Evolutionary conservation across 92 coral and sea anemone genomes (phyloP).

Genomic region (Isaurus tuberculatus): DNA sequence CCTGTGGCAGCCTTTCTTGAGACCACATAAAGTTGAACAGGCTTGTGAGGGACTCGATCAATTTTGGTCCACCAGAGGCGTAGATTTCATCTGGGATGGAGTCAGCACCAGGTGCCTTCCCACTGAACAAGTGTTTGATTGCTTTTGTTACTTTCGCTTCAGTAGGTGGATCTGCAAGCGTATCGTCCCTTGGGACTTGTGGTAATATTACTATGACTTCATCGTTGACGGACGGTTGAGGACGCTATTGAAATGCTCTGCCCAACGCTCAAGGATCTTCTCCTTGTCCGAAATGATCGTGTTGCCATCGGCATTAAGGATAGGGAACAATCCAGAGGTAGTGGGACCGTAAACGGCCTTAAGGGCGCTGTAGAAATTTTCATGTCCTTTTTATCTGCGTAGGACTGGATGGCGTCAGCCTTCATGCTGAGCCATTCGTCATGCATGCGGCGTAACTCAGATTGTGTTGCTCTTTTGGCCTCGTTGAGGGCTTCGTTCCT

Average conservation of each 20-base stretch:
- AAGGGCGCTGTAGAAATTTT: neutral
- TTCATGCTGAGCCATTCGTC: neutral
- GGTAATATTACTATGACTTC: conserved; percentile 28
- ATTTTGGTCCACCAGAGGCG: conserved; percentile 6
- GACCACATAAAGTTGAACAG: conserved; percentile 4
- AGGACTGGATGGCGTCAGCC: conserved; percentile 32
- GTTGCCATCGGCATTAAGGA: conserved; percentile 16
- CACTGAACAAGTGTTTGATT: conserved; percentile 32
- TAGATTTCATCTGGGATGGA: conserved; percentile 30
- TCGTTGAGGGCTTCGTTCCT: neutral
- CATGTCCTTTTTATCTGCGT: conserved; percentile 35
- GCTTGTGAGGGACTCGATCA: neutral
- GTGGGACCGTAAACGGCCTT: no score
- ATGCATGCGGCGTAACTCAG: conserved; percentile 29
- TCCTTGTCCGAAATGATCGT: neutral
- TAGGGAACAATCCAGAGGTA: neutral
- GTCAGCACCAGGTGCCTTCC: conserved; percentile 39
- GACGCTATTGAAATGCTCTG: conserved; percentile 24
- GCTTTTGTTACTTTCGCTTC: conserved; percentile 21
- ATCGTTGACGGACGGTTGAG: conserved; percentile 33
- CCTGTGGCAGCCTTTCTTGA: neutral
- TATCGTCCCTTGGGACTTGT: conserved; percentile 19
- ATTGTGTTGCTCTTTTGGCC: conserved; percentile 9
- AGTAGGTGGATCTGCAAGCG: conserved; percentile 8
- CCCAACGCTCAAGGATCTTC: no score